These are phyloP conservation scores for Dexiosoma caninum DNA, from an alignment of 2,888 invertebrate species.

Conservation along the genomic window DNA sequence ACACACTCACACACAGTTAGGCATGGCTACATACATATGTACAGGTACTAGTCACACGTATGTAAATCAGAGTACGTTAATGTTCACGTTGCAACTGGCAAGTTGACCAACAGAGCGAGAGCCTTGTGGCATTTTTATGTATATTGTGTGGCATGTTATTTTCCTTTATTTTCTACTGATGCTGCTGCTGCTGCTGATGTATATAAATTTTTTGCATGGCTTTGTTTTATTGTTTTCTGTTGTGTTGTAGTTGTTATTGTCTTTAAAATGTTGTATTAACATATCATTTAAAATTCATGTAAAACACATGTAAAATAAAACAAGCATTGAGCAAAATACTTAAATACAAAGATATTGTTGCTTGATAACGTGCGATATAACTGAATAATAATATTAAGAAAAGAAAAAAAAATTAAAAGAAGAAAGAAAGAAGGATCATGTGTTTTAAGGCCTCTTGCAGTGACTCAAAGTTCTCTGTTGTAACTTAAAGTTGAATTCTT, in stretches of 20 bases:
- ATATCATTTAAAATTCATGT: conserved; percentile 77
- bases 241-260: conserved; percentile 51
- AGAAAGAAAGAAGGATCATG: background rate
- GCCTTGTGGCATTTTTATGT: conserved; percentile 61
- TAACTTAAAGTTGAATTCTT: conserved; percentile 38
- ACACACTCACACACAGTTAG: background rate
- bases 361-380: conserved; percentile 59
- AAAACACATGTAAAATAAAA: conserved; percentile 72
- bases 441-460: conserved; percentile 21
- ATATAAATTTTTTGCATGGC: too few relatives aligned
- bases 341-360: conserved; percentile 46
- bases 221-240: background rate
- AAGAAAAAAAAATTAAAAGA: background rate
- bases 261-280: conserved; percentile 69
- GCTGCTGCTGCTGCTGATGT: conserved; percentile 28
- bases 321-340: conserved; percentile 37
- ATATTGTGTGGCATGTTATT: conserved; percentile 64
- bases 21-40: background rate
- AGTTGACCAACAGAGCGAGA: conserved; percentile 48
- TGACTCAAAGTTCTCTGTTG: conserved; percentile 17
- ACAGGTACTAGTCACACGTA: conserved; percentile 29
- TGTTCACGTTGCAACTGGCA: conserved; percentile 43
- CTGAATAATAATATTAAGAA: conserved; percentile 7
- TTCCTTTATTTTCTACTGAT: conserved; percentile 41
- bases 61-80: conserved; percentile 46